Evolutionary conservation across 2,888 invertebrate genomes (phyloP).

Genomic region (Pediacus dermestoides): DNA sequence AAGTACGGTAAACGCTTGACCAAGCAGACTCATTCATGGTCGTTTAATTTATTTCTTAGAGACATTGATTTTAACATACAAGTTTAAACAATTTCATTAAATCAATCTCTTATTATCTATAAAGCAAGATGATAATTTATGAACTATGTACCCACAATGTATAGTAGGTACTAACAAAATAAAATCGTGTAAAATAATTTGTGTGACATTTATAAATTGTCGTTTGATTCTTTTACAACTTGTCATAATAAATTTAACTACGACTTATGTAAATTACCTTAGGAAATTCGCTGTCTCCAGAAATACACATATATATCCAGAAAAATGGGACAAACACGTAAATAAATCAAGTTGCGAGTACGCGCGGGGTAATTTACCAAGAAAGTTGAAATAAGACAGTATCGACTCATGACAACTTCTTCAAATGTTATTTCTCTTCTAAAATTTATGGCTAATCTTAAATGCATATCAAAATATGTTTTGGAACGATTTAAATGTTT

Average conservation of each 20-base stretch:
- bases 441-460: slow-evolving; percentile 12
- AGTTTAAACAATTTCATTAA: too few species aligned
- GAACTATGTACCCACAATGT: too few species aligned
- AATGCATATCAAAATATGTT: slow-evolving; percentile 15
- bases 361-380: slow-evolving; percentile 36
- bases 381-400: slow-evolving; percentile 34
- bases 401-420: slow-evolving; percentile 26
- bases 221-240: too few species aligned
- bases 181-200: too few species aligned
- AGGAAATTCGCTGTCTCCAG: slow-evolving; percentile 29
- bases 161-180: too few species aligned
- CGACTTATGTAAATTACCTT: slow-evolving; percentile 28
- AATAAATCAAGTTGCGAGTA: slow-evolving; percentile 34
- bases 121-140: too few species aligned
- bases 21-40: too few species aligned
- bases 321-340: slow-evolving; percentile 37
- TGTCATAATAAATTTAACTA: slow-evolving; percentile 25
- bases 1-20: too few species aligned
- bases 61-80: too few species aligned
- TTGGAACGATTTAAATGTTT: slow-evolving; percentile 5
- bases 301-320: slow-evolving; percentile 35
- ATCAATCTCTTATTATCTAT: too few species aligned
- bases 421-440: slow-evolving; percentile 14
- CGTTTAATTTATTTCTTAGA: too few species aligned
- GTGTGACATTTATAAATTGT: too few species aligned